Base-by-base conservation (phyloP, 2,113 vertebrate genomes). In the Sardina pilchardus region DNA sequence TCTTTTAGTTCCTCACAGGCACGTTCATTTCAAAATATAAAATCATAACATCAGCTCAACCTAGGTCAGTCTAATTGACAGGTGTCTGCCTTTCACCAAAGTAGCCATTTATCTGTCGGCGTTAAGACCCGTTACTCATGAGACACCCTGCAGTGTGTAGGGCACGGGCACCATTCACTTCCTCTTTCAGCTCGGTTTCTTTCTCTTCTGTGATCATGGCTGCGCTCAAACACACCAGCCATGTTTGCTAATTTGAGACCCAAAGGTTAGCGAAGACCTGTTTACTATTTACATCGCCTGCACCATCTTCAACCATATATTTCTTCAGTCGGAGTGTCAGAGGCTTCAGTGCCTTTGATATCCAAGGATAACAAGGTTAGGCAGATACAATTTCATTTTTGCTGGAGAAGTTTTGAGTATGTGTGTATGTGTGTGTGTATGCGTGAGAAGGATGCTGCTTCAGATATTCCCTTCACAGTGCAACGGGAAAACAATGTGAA, bases 211-310 rank as follows among this genome's bases (percentile, higher is more conserved):
- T 94, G 94, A 95, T 95, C 94, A 95, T 95, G 94, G 94, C 94
- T 94, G 91, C 92, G 91, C 91, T 87, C 92, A 93, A 95, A 92
- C 89, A 92, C 91, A 95, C 92, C 94, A 95, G 95, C 95, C 95
- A 95, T 96, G 94, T 96, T 95, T 94, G 93, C 93, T 94, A 94
- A 95, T 95, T 93, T 95, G 94, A 94, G 94, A 92, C 93, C 93
- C 92, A 94, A 93, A 94, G 94, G 93, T 94, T 95, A 92, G 93
- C 89, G 91, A 92, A 89, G 90, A 92, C 89, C 93, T 94, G 92
- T 90, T 93, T 94, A 93, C 92, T 94, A 93, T 95, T 94, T 92
- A 88, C 85, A 92, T 93, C 92, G 88, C 83, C 47, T 42, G 87
- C 91, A 88, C 85, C 91, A 87, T 93, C 92, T 88, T 86, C 90